Conservation (phyloP, 2,113 vertebrate genomes). For the Typhlomys cinereus region DNA sequence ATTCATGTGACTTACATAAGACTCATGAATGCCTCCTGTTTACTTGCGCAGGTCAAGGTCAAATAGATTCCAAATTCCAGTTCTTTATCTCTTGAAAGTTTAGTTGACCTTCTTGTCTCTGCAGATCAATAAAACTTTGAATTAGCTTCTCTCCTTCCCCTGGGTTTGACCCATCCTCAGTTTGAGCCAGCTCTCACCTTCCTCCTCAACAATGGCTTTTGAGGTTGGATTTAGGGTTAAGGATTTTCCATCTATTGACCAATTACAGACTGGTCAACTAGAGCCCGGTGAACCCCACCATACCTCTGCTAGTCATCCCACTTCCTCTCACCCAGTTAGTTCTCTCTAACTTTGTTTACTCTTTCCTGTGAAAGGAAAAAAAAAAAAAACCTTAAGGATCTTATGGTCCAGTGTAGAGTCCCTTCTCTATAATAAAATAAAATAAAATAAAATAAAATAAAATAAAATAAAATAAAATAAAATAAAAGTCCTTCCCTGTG, state of each 20-base stretch:
- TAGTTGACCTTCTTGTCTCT: background rate
- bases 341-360: constrained; percentile 9
- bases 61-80: constrained; percentile 51
- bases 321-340: background rate
- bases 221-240: background rate
- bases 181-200: background rate
- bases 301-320: background rate
- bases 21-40: background rate
- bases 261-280: too few species aligned
- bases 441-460: too few species aligned
- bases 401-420: background rate
- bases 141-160: background rate
- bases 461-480: too few species aligned
- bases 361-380: background rate
- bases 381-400: background rate
- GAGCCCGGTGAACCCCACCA: too few species aligned
- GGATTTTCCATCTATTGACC: background rate
- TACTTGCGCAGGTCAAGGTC: background rate
- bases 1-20: background rate
- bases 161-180: background rate
- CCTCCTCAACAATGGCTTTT: background rate
- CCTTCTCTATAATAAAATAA: background rate
- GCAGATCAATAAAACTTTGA: constrained; percentile 4
- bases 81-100: constrained; percentile 18
- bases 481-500: too few species aligned